These are phyloP conservation scores for Hippocampus zosterae DNA, from an alignment of 2,113 vertebrate genomes.

Conservation along the genomic window DNA sequence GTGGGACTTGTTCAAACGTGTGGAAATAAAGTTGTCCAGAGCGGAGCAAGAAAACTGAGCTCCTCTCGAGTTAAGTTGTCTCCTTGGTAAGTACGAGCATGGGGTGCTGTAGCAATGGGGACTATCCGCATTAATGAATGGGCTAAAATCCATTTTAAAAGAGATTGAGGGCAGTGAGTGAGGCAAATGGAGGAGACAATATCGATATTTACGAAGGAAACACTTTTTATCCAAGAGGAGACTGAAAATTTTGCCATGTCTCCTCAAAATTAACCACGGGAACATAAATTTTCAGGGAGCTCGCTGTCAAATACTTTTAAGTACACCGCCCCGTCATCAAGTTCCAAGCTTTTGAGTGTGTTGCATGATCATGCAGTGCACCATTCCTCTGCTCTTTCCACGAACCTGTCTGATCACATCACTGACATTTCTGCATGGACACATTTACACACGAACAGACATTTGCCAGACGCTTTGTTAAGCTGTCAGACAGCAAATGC, in stretches of 20 bases:
- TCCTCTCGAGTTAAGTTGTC: neutral
- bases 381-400: neutral
- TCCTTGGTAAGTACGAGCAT: no score
- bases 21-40: neutral
- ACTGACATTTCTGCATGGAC: neutral
- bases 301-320: no score
- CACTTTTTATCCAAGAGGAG: no score
- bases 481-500: neutral
- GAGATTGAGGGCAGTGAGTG: no score
- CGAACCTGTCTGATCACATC: neutral
- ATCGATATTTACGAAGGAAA: no score
- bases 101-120: no score
- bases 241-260: neutral
- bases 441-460: neutral
- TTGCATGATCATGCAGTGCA: neutral
- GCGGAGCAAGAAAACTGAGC: no score
- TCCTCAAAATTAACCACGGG: neutral
- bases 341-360: neutral
- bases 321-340: no score
- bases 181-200: no score
- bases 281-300: no score
- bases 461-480: conserved; percentile 3
- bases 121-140: neutral
- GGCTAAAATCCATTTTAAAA: no score
- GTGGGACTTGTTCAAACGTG: neutral